These are phyloP conservation scores for Nymphalis urticae DNA, from an alignment of 2,888 invertebrate genomes.

Conservation along the genomic window DNA sequence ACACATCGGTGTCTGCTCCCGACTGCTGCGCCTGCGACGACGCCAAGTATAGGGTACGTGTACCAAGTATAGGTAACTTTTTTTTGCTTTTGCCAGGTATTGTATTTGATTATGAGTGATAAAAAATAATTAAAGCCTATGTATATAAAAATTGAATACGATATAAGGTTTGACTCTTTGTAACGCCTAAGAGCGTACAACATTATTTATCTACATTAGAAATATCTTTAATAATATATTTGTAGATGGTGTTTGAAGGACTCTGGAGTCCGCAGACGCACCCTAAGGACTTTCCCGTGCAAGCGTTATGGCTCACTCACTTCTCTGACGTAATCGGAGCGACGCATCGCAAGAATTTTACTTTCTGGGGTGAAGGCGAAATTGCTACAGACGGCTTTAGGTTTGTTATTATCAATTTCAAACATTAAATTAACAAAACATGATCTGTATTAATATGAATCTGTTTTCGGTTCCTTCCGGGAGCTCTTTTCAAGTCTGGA, in stretches of 20 bases:
- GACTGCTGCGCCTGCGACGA: constrained; percentile 97
- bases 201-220: too few relatives aligned
- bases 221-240: neutral
- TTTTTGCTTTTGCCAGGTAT: too few relatives aligned
- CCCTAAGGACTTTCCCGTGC: constrained; percentile 95
- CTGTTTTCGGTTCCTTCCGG: too few relatives aligned
- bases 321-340: constrained; percentile 99
- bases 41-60: constrained; percentile 92
- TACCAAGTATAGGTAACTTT: neutral
- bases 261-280: constrained; percentile 98
- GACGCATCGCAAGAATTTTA: constrained; percentile 92
- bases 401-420: constrained; percentile 48
- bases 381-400: constrained; percentile 94
- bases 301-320: constrained; percentile 93
- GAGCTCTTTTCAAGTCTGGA: too few relatives aligned
- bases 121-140: too few relatives aligned
- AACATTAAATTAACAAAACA: neutral
- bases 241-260: constrained; percentile 91
- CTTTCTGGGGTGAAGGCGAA: constrained; percentile 95
- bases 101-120: too few relatives aligned
- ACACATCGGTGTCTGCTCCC: constrained; percentile 81
- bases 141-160: too few relatives aligned
- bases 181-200: too few relatives aligned
- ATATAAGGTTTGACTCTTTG: too few relatives aligned
- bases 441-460: too few relatives aligned